Evolutionary conservation across 1,140 invertebrate genomes (phyloP).

Genomic region (Macrostomum lignano): DNA sequence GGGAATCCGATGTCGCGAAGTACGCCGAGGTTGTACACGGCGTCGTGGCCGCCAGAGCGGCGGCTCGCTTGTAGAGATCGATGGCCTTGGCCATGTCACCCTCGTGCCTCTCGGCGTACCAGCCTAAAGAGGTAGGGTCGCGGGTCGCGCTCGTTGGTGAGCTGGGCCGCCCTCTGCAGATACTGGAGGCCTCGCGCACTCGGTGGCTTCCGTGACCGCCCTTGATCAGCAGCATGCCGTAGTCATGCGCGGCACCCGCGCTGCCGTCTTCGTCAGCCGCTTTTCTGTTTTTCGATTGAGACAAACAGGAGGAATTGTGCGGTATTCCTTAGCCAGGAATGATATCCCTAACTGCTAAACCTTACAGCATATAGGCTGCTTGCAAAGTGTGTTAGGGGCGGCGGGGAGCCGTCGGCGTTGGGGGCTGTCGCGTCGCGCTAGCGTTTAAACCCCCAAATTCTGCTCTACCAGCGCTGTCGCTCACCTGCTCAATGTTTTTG

Average conservation of each 20-base stretch:
- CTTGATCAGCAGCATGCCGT: constrained; percentile 14
- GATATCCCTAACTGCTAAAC: too few species aligned
- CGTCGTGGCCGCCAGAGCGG: constrained; percentile 12
- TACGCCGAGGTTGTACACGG: constrained; percentile 14
- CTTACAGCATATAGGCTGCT: too few species aligned
- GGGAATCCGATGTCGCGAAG: constrained; percentile 13
- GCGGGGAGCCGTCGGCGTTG: too few species aligned
- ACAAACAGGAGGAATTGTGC: too few species aligned
- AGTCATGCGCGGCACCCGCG: constrained; percentile 14
- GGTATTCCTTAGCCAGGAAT: too few species aligned
- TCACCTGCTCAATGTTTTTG: too few species aligned
- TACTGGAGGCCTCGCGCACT: not conserved
- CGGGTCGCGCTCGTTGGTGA: constrained; percentile 9
- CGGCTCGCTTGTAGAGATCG: constrained; percentile 12
- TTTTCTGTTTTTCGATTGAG: too few species aligned
- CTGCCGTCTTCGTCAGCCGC: constrained; percentile 11
- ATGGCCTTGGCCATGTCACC: constrained; percentile 12
- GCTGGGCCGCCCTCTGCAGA: not conserved
- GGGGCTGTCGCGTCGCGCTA: too few species aligned
- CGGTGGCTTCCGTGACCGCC: constrained; percentile 8
- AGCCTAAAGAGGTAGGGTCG: constrained; percentile 14
- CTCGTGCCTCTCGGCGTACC: constrained; percentile 13
- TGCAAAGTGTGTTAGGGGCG: too few species aligned
- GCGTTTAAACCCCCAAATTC: too few species aligned
- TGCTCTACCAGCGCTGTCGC: too few species aligned